Evolutionary conservation across 2,888 invertebrate genomes (phyloP).

Genomic region (Macropis europaea): DNA sequence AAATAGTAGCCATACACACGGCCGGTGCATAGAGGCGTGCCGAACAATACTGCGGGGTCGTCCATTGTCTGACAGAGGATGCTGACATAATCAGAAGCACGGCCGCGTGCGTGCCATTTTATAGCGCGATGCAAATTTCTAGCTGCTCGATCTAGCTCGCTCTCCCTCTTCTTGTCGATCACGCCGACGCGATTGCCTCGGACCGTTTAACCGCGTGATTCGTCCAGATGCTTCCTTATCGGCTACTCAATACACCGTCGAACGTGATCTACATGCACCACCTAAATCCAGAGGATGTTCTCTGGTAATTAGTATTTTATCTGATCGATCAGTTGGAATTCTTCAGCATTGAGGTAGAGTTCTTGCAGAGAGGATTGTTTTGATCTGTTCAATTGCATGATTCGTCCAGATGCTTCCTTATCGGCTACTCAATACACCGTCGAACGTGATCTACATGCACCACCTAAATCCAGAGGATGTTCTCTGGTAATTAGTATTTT

Average conservation of each 20-base stretch:
- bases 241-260: constrained; percentile 12
- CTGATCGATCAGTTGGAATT: too few relatives aligned
- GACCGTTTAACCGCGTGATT: constrained; percentile 37
- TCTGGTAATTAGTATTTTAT: too few relatives aligned
- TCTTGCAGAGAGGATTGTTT: constrained; percentile 31
- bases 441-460: neutral
- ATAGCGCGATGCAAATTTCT: constrained; percentile 37
- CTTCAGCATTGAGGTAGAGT: too few relatives aligned
- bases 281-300: too few relatives aligned
- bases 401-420: constrained; percentile 24
- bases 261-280: neutral
- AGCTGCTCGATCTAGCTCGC: constrained; percentile 17
- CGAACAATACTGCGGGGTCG: constrained; percentile 75
- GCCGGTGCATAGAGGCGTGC: constrained; percentile 57
- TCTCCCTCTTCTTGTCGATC: constrained; percentile 1
- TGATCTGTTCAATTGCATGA: constrained; percentile 34
- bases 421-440: constrained; percentile 12
- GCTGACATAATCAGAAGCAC: constrained; percentile 77
- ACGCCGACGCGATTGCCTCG: constrained; percentile 29
- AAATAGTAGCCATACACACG: constrained; percentile 66
- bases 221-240: constrained; percentile 21
- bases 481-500: too few relatives aligned
- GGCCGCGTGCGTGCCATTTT: constrained; percentile 60
- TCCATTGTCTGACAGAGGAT: constrained; percentile 77
- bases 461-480: too few relatives aligned